Evolutionary conservation across 2,797 vertebrate species (phyloP), one percentile per base, ranked within the genome.

Genomic region (Acanthiza pusilla): DNA sequence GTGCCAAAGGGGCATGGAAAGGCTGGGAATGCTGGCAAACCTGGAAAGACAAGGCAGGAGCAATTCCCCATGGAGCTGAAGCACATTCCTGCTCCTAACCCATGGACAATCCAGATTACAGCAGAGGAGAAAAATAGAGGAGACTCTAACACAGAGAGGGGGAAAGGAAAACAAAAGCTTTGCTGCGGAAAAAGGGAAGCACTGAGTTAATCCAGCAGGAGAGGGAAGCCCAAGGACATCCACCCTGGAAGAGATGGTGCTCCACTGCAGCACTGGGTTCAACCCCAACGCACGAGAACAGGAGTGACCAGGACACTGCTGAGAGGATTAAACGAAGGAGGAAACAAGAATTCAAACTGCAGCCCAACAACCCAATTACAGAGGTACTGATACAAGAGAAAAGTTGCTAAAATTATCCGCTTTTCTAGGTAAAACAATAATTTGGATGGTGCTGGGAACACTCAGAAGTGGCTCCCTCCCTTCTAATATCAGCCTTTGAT

Each of bases 211-310:
- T 76, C n/a, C 60, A 65, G 12, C 6, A 26, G 50, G 43, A 23
- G 40, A 51, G 40, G 77, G 58, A 57, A 74, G 34, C 38, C 58
- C 42, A 30, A 65, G 42, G 42, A 68, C 34, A 67, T 5, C 25
- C 38, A 45, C 17, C 8, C 16, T 16, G 19, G 57, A 57, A 42
- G 42, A 55, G 68, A 57, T 0, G 3, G 2, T 3, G 26, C 32
- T 53, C 36, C 22, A 25, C 36, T 15, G 9, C 29, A 78, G 57
- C 25, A 45, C 48, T 13, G 32, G 2, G 7, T 9, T 47, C 50
- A n/a, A 11, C 10, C 32, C 45, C 34, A 26, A 3, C 0, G 2
- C 12, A 3, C 0, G 22, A 50, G 38, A 77, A 30, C 13, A 17
- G 15, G 13, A 91, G 34, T 3, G 45, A 42, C 34, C 47, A n/a